Conservation (phyloP, 2,888 invertebrate species). For the Chrysolina oricalcia region DNA sequence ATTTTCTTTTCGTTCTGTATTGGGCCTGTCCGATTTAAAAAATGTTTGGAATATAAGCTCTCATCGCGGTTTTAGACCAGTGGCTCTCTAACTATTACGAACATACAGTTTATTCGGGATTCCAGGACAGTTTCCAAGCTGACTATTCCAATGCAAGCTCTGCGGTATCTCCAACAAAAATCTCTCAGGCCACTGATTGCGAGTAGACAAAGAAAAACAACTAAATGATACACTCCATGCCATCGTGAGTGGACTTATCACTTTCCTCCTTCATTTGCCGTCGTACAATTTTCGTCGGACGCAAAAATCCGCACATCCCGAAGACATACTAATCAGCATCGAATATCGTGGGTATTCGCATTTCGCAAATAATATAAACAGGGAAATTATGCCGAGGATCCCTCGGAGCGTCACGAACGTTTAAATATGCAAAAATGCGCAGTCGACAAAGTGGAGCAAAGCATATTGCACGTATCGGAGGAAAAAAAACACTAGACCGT, state of each 20-base stretch:
- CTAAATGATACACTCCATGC: neutral
- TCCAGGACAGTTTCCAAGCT: neutral
- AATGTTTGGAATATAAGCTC: no score
- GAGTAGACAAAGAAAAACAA: neutral
- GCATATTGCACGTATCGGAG: slow-evolving; percentile 31
- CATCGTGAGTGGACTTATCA: slow-evolving; percentile 5
- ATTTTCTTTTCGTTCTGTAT: no score
- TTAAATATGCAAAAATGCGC: slow-evolving; percentile 49
- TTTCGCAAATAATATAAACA: slow-evolving; percentile 43
- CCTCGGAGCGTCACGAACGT: slow-evolving; percentile 49
- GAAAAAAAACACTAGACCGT: slow-evolving; percentile 30
- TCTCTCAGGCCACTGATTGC: neutral
- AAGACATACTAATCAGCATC: slow-evolving; percentile 40
- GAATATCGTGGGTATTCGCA: slow-evolving; percentile 44
- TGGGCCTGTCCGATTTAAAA: no score
- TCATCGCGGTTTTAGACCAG: no score
- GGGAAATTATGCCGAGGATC: slow-evolving; percentile 45
- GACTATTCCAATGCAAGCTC: neutral
- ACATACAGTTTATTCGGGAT: no score
- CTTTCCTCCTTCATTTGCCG: slow-evolving; percentile 22
- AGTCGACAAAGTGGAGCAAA: slow-evolving; percentile 50
- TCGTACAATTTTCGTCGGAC: slow-evolving; percentile 9
- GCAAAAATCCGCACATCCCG: slow-evolving; percentile 32
- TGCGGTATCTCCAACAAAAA: neutral
- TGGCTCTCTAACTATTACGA: no score